A percentile compares a stretch with the other conserved stretches of the same genome.
These are phyloP conservation scores for Diabrotica virgifera DNA, from an alignment of 1,140 invertebrate species.

Conservation along the genomic window DNA sequence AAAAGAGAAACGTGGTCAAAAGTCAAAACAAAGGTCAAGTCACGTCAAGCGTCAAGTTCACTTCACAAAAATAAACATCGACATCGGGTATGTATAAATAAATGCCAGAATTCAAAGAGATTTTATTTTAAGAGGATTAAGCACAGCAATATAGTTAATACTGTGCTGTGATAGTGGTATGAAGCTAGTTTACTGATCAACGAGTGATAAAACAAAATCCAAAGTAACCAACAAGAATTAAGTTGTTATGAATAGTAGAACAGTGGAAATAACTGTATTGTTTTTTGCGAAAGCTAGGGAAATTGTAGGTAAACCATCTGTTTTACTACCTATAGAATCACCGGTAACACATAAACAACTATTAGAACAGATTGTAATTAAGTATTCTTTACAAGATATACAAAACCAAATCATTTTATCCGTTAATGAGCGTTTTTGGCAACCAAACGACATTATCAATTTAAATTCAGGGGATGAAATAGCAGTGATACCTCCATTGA, in stretches of 20 bases:
- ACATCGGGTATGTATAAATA: too few relatives aligned
- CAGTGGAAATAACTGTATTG: constrained; percentile 61
- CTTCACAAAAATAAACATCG: too few relatives aligned
- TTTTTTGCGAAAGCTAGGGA: constrained; percentile 89
- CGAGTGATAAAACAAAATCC: too few relatives aligned
- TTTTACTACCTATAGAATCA: constrained; percentile 51
- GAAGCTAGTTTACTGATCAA: too few relatives aligned
- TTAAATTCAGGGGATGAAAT: constrained; percentile 70
- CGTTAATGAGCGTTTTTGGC: constrained; percentile 74
- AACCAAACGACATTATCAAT: constrained; percentile 51
- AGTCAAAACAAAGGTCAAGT: too few relatives aligned
- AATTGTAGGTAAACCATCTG: constrained; percentile 61
- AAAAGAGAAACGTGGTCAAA: too few relatives aligned
- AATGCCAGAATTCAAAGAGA: too few relatives aligned
- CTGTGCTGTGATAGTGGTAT: too few relatives aligned
- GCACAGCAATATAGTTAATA: too few relatives aligned
- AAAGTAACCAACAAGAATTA: background rate
- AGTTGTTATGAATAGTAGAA: constrained; percentile 26
- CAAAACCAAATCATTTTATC: constrained; percentile 71
- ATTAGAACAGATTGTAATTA: constrained; percentile 55
- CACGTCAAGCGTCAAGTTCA: too few relatives aligned
- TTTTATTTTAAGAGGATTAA: too few relatives aligned
- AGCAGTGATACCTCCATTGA: constrained; percentile 83
- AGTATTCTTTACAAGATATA: constrained; percentile 67
- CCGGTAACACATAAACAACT: constrained; percentile 56